Evolutionary conservation across 2,797 vertebrate genomes (phyloP).

Genomic region (Chaetophractus vellerosus): DNA sequence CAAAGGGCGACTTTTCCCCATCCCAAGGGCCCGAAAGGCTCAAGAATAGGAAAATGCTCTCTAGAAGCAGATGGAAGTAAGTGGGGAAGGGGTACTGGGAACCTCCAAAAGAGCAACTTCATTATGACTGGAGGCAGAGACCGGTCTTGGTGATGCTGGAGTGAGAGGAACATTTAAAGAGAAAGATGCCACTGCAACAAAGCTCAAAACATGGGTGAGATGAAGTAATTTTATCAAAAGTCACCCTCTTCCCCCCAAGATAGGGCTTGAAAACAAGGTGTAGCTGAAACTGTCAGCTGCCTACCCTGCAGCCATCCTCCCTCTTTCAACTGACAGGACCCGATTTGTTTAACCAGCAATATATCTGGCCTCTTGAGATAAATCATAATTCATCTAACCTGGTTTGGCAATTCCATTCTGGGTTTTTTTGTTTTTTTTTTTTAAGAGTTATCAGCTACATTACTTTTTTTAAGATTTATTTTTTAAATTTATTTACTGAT

Average conservation of each 20-base stretch:
- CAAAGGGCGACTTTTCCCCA: background rate
- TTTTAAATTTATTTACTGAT: too few species aligned
- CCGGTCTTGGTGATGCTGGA: background rate
- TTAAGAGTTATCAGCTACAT: too few species aligned
- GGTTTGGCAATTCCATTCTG: background rate
- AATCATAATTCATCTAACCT: background rate
- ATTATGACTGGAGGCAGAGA: background rate
- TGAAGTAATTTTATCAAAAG: background rate
- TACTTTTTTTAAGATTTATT: too few species aligned
- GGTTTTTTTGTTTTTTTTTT: too few species aligned
- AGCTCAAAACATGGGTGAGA: background rate
- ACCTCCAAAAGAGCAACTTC: background rate
- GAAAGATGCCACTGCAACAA: background rate
- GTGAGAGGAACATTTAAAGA: background rate
- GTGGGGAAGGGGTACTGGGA: background rate
- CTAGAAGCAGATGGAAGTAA: background rate
- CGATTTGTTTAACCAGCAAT: background rate
- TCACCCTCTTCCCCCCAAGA: background rate
- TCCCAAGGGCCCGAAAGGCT: background rate
- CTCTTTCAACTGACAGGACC: background rate
- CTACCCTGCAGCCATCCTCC: background rate
- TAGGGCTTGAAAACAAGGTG: background rate
- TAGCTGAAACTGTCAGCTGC: background rate
- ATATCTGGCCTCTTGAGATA: background rate
- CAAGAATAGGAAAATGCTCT: background rate